phyloP scores from a whole-genome alignment of 1,140 invertebrate genomes.

The Bombus turneri region DNA sequence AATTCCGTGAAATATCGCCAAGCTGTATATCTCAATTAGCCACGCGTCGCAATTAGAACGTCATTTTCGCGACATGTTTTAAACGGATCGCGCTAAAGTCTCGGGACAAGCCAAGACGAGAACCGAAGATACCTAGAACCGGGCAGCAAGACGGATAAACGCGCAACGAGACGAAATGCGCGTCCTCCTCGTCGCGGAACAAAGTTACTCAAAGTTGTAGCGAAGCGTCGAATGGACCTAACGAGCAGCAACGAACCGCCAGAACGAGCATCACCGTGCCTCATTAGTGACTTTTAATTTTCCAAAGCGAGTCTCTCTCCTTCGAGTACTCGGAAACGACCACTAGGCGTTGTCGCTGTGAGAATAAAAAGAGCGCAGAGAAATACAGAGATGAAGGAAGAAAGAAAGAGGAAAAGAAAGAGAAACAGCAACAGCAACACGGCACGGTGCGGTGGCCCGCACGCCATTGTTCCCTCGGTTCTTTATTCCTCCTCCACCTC shows the following conservation, averaged over 20 bases:
- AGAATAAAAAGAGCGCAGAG: background rate
- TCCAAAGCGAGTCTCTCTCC: constrained; percentile 56
- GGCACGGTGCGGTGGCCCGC: constrained; percentile 64
- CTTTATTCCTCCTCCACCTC: constrained; percentile 62
- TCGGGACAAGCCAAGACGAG: no score
- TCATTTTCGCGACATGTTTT: background rate
- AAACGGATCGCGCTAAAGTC: background rate
- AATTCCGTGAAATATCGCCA: background rate
- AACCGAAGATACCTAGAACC: background rate
- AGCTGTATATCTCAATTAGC: constrained; percentile 7
- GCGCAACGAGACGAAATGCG: background rate
- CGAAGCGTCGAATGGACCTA: constrained; percentile 43
- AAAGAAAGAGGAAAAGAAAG: background rate
- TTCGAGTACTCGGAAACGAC: constrained; percentile 49
- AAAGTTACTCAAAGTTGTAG: constrained; percentile 33
- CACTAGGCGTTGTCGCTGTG: constrained; percentile 51
- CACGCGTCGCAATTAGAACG: constrained; percentile 20
- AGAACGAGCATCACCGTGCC: constrained; percentile 47
- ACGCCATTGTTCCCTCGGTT: constrained; percentile 70
- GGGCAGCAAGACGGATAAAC: background rate
- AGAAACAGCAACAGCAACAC: constrained; percentile 46
- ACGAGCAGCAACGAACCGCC: constrained; percentile 39
- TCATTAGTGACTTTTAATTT: constrained; percentile 71
- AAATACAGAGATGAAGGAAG: background rate
- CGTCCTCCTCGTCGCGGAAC: constrained; percentile 1